Percentiles rank a stretch among this genome's conserved stretches.
Conservation (phyloP, 2,888 invertebrate species). For the Slavum lentiscoides region DNA sequence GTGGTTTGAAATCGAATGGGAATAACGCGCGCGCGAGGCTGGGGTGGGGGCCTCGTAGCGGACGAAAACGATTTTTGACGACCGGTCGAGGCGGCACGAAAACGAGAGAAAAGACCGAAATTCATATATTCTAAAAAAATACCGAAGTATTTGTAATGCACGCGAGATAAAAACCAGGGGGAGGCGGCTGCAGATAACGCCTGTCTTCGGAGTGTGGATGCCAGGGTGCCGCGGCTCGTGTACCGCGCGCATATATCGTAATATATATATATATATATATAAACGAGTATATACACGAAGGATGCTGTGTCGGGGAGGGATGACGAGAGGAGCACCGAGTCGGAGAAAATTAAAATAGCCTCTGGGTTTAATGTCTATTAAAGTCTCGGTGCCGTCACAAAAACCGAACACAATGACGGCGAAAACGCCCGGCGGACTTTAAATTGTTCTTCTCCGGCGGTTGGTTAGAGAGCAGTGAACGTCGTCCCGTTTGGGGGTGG, state of each 20-base stretch:
- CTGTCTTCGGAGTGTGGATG: no score
- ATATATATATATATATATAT: no score
- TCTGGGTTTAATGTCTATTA: constrained; percentile 53
- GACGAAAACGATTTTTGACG: constrained; percentile 7
- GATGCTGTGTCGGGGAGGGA: background rate
- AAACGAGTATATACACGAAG: constrained; percentile 32
- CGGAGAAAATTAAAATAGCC: constrained; percentile 53
- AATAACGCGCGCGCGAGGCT: no score
- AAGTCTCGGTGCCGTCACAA: constrained; percentile 52
- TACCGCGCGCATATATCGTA: no score
- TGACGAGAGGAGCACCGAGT: background rate
- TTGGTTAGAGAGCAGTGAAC: background rate
- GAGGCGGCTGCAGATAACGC: no score
- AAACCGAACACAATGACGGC: constrained; percentile 53
- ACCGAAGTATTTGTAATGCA: no score
- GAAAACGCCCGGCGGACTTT: constrained; percentile 53
- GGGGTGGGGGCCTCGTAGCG: no score
- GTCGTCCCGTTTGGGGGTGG: background rate
- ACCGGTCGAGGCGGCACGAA: background rate
- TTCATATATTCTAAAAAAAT: no score
- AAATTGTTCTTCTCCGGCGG: constrained; percentile 35
- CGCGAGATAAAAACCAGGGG: no score
- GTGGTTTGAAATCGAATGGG: no score
- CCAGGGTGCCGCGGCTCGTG: no score
- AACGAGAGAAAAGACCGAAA: no score